Base-by-base conservation (phyloP, 2,797 vertebrate genomes). In the Thalassophryne amazonica region DNA sequence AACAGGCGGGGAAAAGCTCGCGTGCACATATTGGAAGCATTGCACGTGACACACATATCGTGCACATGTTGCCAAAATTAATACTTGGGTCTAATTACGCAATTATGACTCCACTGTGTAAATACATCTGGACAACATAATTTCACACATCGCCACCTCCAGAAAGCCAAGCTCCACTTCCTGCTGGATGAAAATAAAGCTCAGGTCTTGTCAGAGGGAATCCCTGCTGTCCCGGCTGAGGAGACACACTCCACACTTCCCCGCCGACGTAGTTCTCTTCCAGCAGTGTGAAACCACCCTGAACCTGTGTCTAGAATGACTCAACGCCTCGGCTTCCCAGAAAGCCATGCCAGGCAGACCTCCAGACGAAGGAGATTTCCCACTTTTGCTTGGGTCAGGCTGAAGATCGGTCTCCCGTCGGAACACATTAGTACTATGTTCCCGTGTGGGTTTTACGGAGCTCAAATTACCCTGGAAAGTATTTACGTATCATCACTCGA, bases 181-280 rank as follows among this genome's bases (percentile, higher is more conserved):
- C 32, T 42, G n/a, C 30, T 16, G 7, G 55, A 41, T 54, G 69
- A 72, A 77, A 84, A 83, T 60, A 81, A 71, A 69, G 79, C 60
- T 66, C 49, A 64, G 68, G 76, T 76, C 82, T 81, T 87, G 86
- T 88, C 89, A 83, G 68, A 86, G 83, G 83, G 86, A 88, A 89
- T 88, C 85, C 85, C 85, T 80, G 58, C 49, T 60, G 45, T 60
- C 67, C 72, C 42, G 64, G 62, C 60, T 87, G 87, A 88, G 82
- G 80, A 80, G 73, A 86, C 75, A 69, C 85, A 78, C 78, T 62
- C 68, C 76, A 47, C 13, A 37, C 48, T 28, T 69, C 68, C 76
- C 77, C 75, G 36, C 61, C 60, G 17, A 71, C 80, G 80, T 74
- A 67, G 78, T 68, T 82, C 79, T 72, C 66, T 46, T 83, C 66